Base-by-base conservation (phyloP, 2,888 invertebrate genomes). In the Tinea trinotella region DNA sequence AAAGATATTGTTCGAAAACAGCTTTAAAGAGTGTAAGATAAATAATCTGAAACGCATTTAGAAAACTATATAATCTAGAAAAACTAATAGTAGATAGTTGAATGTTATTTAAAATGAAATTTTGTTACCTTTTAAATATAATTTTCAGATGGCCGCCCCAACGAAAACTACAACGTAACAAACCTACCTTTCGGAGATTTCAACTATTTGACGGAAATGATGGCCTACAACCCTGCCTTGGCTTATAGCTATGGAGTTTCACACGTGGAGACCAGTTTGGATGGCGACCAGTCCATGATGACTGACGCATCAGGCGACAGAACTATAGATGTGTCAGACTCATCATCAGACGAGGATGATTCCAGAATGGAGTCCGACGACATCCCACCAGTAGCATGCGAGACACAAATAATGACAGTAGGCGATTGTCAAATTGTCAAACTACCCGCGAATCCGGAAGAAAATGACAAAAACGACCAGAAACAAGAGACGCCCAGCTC, bases 181-280 rank as follows among this genome's bases (percentile, higher is more conserved):
- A 86, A 87, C 62, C 72, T 87, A 6, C 87, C 87, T 0, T 87
- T 86, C 70, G 87, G 87, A 60, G 87, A 87, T 62, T 87, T 87
- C 68, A 82, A 84, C 0, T 87, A 87, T 68, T 69, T 88, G 17
- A 87, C 87, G 0, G 87, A 87, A 57, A 85, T 87, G 74, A 82
- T 87, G 60, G 83, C 80, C 70, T 83, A 83, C 68, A 83, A 83
- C 1, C 62, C 59, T 3, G 44, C 58, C 7, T 50, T 80, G 7
- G 76, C 79, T 0, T 84, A 74, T 65, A 67, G 70, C 30, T 83
- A 76, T 66, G 75, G 75, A 4, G 73, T 73, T 20, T 65, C 72
- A 15, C 69, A 71, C 66, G 78, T 70, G 0, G 82, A 80, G 58
- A 65, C 79, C 20, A 69, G 66, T 56, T 66, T 68, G 0, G 81